Base-by-base conservation (phyloP, 2,113 vertebrate genomes). In the Anguilla rostrata region DNA sequence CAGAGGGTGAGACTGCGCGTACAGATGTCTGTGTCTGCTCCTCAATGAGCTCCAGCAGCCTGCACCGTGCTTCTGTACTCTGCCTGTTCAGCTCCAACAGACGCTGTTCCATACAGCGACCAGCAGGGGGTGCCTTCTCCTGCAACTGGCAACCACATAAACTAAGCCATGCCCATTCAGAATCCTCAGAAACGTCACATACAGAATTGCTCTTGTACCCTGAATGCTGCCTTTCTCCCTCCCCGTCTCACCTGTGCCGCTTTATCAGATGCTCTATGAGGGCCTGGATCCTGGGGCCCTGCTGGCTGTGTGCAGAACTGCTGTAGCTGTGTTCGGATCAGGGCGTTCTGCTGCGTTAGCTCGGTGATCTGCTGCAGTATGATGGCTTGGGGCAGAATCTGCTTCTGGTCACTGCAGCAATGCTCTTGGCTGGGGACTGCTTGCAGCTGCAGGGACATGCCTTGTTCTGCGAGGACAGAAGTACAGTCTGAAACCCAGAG, bases 21-120 rank as follows among this genome's bases (percentile, higher is more conserved):
- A 90, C 90, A 66, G 92, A 85, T 57, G 88, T 92, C 78, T 87
- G 93, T 79, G 96, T 97, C 92, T 99, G 97, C 88, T 98, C 96
- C 46, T 98, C 97, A 75, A 98, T 98, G 29, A 99, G 94, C 86
- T 96, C 95, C 86, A 99, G 85, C 0, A 99, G 95, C 86, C 96
- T 97, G 84, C 91, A 91, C 56, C 95, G 94, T 0, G 98, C 98
- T 86, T 96, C 97, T 71, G 96, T 91, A 66, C 97, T 98, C 90
- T 98, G 97, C 40, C 94, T 95, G 92, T 97, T 98, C 86, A 99
- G 89, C 91, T 98, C 97, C 39, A 97, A 95, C 89, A 98, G 97
- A 90, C 96, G 95, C 82, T 97, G 96, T 89, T 98, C 96, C 92
- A 98, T 94, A 8, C 91, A 94, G 57, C 85, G 22, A 16, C 43